These are phyloP conservation scores for Bos javanicus DNA, from an alignment of 2,113 vertebrate species.

Conservation along the genomic window DNA sequence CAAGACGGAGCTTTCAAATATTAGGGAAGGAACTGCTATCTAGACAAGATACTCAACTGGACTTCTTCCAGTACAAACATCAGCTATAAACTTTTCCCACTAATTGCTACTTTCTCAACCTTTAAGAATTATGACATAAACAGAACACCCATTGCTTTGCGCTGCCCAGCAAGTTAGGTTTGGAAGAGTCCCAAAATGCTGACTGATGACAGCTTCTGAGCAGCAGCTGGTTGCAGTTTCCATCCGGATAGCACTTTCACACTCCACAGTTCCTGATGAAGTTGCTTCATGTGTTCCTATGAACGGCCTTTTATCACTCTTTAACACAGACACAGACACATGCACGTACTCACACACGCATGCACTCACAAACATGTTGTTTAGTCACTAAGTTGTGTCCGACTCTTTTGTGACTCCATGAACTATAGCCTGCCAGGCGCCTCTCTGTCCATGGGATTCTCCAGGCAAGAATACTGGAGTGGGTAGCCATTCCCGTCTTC, in stretches of 20 bases:
- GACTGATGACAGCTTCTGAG: background rate
- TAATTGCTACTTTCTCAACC: slow-evolving; percentile 50
- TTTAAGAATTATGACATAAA: slow-evolving; percentile 35
- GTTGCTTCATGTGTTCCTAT: background rate
- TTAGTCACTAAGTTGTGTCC: background rate
- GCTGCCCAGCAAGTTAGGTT: background rate
- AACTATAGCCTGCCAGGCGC: background rate
- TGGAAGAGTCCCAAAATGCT: background rate
- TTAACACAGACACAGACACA: background rate
- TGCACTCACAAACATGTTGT: background rate
- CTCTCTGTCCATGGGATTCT: background rate
- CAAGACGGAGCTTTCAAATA: background rate
- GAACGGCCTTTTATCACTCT: background rate
- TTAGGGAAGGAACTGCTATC: background rate
- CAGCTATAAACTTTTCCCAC: slow-evolving; percentile 10
- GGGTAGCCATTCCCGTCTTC: background rate
- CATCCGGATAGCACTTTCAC: background rate
- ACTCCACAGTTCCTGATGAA: background rate
- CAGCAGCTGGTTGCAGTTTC: background rate
- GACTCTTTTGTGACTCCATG: background rate
- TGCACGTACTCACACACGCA: background rate
- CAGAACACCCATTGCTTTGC: background rate
- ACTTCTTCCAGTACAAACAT: slow-evolving; percentile 22
- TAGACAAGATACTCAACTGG: slow-evolving; percentile 1
- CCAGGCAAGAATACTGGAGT: background rate